phyloP scores from a whole-genome alignment of 2,888 invertebrate species.

The Dorcus hopei region DNA sequence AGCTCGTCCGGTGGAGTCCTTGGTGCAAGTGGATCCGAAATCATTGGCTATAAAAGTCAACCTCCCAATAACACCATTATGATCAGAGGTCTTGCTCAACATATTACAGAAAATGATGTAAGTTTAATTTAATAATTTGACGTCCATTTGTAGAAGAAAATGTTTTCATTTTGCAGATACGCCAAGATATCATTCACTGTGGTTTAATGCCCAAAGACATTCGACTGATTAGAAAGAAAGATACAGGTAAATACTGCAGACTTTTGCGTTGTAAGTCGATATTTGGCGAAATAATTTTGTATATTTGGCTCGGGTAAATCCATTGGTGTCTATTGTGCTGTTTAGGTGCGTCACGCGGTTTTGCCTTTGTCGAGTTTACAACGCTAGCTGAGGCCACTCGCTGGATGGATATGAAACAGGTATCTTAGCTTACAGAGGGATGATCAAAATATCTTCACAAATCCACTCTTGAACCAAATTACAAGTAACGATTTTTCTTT shows the following conservation, averaged over 20 bases:
- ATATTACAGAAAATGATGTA: conserved; percentile 76
- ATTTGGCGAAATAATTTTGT: conserved; percentile 14
- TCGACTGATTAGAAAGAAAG: conserved; percentile 76
- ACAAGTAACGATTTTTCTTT: conserved; percentile 29
- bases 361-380: conserved; percentile 92
- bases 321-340: conserved; percentile 54
- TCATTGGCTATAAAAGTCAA: conserved; percentile 50
- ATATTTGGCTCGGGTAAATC: conserved; percentile 44
- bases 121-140: conserved; percentile 37
- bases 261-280: conserved; percentile 2
- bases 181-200: conserved; percentile 71
- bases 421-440: conserved; percentile 47
- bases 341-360: conserved; percentile 88
- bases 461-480: conserved; percentile 17
- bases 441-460: conserved; percentile 19
- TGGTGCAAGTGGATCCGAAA: conserved; percentile 49
- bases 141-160: background rate
- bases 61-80: conserved; percentile 66
- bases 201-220: conserved; percentile 77
- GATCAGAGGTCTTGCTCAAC: conserved; percentile 70
- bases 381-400: conserved; percentile 81
- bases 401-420: conserved; percentile 92
- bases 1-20: conserved; percentile 44
- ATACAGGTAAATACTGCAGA: conserved; percentile 65
- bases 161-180: conserved; percentile 59